phyloP scores from a whole-genome alignment of 2,888 invertebrate species.

The Bruchidius siliquastri region DNA sequence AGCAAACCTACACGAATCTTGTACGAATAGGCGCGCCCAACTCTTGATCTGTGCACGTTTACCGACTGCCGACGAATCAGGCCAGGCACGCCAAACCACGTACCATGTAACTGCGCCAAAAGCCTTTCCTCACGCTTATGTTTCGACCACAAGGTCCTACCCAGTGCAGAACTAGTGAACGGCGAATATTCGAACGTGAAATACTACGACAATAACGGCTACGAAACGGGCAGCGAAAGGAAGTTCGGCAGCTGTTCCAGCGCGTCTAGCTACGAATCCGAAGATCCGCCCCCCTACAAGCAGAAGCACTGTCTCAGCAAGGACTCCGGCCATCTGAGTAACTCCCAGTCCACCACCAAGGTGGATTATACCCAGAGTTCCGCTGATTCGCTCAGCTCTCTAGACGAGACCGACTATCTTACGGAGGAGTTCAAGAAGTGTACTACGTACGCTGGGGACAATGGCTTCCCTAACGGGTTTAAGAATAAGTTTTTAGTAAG shows the following conservation, averaged over 20 bases:
- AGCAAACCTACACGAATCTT: too few species aligned
- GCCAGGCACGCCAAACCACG: too few species aligned
- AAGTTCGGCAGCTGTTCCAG: constrained; percentile 45
- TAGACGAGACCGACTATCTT: constrained; percentile 46
- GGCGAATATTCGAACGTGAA: constrained; percentile 32
- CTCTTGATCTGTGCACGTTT: too few species aligned
- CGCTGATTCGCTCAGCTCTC: constrained; percentile 44
- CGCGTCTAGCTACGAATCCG: constrained; percentile 46
- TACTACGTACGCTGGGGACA: constrained; percentile 25
- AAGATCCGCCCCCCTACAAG: constrained; percentile 26
- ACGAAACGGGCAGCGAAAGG: constrained; percentile 40
- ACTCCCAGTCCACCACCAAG: constrained; percentile 40
- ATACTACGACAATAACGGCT: constrained; percentile 40
- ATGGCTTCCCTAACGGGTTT: constrained; percentile 32
- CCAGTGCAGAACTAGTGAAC: constrained; percentile 40
- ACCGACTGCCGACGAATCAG: too few species aligned
- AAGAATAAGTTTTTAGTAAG: constrained; percentile 25
- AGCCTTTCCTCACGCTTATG: too few species aligned
- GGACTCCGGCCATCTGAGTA: constrained; percentile 39
- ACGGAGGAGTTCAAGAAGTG: constrained; percentile 43
- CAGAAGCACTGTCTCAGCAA: constrained; percentile 31
- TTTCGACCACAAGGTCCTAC: constrained; percentile 38
- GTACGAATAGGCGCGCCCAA: too few species aligned
- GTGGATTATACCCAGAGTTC: constrained; percentile 45
- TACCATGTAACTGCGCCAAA: too few species aligned